Percentiles rank a stretch among this genome's conserved stretches.
Evolutionary conservation across 2,797 vertebrate species (phyloP).

Genomic region (Oreonectes daqikongensis): DNA sequence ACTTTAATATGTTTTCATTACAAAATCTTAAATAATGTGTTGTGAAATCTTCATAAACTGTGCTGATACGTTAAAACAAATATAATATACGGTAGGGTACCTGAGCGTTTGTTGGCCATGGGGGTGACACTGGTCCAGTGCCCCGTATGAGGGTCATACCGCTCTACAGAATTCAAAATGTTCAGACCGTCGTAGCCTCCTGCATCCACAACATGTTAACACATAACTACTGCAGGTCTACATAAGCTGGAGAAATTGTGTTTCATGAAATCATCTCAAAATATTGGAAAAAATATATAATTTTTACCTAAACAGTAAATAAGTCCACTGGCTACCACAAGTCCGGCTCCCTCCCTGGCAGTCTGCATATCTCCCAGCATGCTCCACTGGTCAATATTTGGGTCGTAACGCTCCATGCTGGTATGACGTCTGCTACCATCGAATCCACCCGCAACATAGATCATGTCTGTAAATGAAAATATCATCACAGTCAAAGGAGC

Average conservation of each 20-base stretch:
- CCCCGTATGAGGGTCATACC: slow-evolving; percentile 96
- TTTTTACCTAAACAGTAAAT: slow-evolving; percentile 93
- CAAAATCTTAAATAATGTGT: neutral
- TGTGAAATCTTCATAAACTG: neutral
- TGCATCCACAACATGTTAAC: slow-evolving; percentile 63
- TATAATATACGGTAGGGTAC: slow-evolving; percentile 66
- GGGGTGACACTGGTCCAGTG: slow-evolving; percentile 98
- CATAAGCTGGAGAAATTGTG: neutral
- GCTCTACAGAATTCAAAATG: slow-evolving; percentile 96
- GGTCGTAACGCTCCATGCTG: slow-evolving; percentile 98
- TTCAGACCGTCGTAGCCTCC: slow-evolving; percentile 97
- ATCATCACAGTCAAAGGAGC: neutral
- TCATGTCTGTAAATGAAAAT: slow-evolving; percentile 85
- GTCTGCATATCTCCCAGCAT: slow-evolving; percentile 99
- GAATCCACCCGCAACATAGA: slow-evolving; percentile 96
- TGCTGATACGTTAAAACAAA: neutral
- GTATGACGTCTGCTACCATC: slow-evolving; percentile 96
- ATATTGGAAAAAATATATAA: neutral
- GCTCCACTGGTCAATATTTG: slow-evolving; percentile 99
- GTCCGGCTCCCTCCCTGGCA: slow-evolving; percentile 92
- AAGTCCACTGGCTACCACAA: slow-evolving; percentile 94
- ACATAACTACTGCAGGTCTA: neutral
- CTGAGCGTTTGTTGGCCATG: slow-evolving; percentile 97
- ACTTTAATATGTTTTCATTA: no score
- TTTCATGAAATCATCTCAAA: neutral